Conservation (phyloP, 2,113 vertebrate genomes). For the Boleophthalmus pectinirostris region DNA sequence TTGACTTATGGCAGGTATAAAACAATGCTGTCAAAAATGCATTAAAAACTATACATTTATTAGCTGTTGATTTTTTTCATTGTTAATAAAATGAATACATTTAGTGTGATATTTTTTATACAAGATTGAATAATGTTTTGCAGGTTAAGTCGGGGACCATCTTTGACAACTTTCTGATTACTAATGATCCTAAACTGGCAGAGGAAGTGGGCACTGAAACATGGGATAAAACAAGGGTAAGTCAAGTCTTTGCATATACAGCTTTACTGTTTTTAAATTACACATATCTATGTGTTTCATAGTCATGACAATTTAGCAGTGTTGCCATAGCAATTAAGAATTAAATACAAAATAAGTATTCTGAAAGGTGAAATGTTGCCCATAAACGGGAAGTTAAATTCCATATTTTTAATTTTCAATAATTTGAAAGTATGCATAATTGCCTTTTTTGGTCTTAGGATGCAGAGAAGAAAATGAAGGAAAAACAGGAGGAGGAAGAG, state of each 20-base stretch:
- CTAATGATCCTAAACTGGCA: conserved; percentile 80
- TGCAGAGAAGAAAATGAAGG: conserved; percentile 82
- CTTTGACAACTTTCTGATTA: conserved; percentile 86
- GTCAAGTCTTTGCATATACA: neutral
- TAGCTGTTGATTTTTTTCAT: neutral
- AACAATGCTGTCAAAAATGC: neutral
- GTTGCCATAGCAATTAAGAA: too few relatives aligned
- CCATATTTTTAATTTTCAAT: too few relatives aligned
- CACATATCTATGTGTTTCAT: neutral
- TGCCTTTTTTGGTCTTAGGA: conserved; percentile 67
- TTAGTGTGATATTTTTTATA: neutral
- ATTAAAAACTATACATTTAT: neutral
- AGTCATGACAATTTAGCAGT: too few relatives aligned
- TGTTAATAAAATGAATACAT: neutral
- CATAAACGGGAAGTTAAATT: too few relatives aligned
- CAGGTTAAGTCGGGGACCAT: conserved; percentile 86
- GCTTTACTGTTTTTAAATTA: neutral
- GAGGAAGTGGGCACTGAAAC: conserved; percentile 81
- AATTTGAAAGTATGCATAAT: neutral
- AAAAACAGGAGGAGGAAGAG: conserved; percentile 77
- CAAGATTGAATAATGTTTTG: neutral
- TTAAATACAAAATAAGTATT: too few relatives aligned
- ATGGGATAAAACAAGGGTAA: conserved; percentile 82
- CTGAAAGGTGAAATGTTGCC: too few relatives aligned
- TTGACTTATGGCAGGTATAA: conserved; percentile 84